phyloP scores from a whole-genome alignment of 2,797 vertebrate species.

The Lagorchestes hirsutus region DNA sequence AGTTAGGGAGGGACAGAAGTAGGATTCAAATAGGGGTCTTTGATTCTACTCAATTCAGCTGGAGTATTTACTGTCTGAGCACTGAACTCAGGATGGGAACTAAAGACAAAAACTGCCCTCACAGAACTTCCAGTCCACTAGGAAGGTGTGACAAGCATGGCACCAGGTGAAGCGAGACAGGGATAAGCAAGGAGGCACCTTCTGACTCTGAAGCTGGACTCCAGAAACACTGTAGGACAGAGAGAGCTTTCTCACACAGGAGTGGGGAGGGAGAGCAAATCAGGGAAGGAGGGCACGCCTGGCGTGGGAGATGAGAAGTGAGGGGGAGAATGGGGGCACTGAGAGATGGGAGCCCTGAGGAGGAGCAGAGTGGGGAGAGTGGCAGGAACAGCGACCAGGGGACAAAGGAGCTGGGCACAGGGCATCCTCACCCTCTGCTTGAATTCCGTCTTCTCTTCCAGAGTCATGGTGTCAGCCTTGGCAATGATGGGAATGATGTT shows the following conservation, averaged over 20 bases:
- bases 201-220: too few species aligned
- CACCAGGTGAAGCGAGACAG: too few species aligned
- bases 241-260: too few species aligned
- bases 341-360: not conserved
- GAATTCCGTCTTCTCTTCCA: slow-evolving; percentile 90
- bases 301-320: not conserved
- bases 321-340: too few species aligned
- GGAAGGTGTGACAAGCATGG: too few species aligned
- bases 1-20: not conserved
- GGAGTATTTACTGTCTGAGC: too few species aligned
- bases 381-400: not conserved
- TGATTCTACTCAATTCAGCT: too few species aligned
- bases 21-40: not conserved
- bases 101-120: too few species aligned
- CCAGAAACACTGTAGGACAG: too few species aligned
- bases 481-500: slow-evolving; percentile 98
- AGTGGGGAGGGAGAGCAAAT: not conserved
- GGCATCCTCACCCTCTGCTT: slow-evolving; percentile 86
- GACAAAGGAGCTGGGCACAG: not conserved
- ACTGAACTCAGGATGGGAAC: too few species aligned
- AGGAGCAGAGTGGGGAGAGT: not conserved
- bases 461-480: slow-evolving; percentile 97
- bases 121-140: too few species aligned
- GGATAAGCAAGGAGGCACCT: too few species aligned
- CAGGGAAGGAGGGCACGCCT: not conserved